Conservation (phyloP, 1,140 invertebrate species). For the Pseudoatta argentina region DNA sequence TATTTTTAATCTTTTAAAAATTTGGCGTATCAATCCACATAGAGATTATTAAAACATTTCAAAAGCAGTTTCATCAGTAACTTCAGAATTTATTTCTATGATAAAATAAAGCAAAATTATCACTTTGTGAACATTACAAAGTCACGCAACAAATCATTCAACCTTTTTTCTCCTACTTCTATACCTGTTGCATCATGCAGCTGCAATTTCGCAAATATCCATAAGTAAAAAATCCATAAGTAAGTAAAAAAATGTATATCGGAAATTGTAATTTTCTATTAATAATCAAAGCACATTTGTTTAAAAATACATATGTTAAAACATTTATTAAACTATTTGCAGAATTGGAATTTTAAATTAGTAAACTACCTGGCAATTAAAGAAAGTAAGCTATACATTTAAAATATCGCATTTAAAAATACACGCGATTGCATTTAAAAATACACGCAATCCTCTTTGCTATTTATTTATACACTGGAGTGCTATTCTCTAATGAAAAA, state of each 20-base stretch:
- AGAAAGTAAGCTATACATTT: background rate
- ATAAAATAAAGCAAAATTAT: slow-evolving; percentile 24
- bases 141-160: slow-evolving; percentile 15
- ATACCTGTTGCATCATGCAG: slow-evolving; percentile 21
- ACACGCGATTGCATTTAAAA: background rate
- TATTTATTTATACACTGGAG: background rate
- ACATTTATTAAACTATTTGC: background rate
- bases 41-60: slow-evolving; percentile 7
- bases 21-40: background rate
- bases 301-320: background rate
- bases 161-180: background rate
- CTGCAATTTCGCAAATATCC: slow-evolving; percentile 16
- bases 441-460: background rate
- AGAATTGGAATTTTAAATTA: background rate
- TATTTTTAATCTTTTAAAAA: background rate
- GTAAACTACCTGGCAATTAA: background rate
- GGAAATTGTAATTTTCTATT: background rate
- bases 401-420: background rate
- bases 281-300: background rate
- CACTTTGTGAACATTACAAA: background rate
- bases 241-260: slow-evolving; percentile 3
- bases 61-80: background rate
- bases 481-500: background rate
- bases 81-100: slow-evolving; percentile 3
- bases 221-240: background rate